Conservation (phyloP, 2,113 vertebrate species). For the Caretta caretta region DNA sequence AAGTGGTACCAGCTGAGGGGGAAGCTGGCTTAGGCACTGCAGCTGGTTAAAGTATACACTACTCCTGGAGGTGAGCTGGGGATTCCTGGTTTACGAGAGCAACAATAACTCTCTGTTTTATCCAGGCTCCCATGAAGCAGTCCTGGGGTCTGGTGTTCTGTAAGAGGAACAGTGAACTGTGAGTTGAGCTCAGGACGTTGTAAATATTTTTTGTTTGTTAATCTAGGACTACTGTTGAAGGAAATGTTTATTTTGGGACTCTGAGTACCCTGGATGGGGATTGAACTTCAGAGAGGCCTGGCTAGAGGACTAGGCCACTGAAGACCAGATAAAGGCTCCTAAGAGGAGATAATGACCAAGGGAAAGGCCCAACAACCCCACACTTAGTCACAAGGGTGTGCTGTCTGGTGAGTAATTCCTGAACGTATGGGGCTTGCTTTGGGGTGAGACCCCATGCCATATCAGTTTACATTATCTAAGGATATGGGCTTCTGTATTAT, state of each 20-base stretch:
- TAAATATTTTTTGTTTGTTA: too few relatives aligned
- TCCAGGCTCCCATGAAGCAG: neutral
- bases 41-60: neutral
- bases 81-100: neutral
- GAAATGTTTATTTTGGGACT: neutral
- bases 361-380: too few relatives aligned
- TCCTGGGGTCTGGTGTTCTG: neutral
- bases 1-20: too few relatives aligned
- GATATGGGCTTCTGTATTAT: neutral
- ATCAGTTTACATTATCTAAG: neutral
- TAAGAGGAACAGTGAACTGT: neutral
- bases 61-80: neutral
- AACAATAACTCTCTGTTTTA: too few relatives aligned
- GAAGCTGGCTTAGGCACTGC: neutral
- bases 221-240: neutral
- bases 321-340: neutral
- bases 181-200: neutral
- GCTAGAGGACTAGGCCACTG: neutral
- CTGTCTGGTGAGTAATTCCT: neutral
- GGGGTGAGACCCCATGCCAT: too few relatives aligned
- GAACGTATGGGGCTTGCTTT: neutral
- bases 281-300: neutral
- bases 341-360: neutral
- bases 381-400: neutral
- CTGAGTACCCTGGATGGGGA: neutral